Evolutionary conservation across 2,113 vertebrate species (phyloP).

Genomic region (Sturnus vulgaris): DNA sequence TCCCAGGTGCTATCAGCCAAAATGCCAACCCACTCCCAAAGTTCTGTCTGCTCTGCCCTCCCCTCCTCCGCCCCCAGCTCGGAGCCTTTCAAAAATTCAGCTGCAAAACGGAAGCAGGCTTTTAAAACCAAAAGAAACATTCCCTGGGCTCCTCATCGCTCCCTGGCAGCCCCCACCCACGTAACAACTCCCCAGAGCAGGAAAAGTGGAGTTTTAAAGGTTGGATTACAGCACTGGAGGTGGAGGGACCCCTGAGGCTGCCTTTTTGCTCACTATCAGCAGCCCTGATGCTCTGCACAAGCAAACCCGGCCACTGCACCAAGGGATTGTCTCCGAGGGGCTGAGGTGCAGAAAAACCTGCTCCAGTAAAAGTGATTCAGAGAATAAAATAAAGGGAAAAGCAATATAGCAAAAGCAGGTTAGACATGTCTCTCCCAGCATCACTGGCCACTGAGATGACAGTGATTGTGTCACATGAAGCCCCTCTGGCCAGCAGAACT

Average conservation of each 20-base stretch:
- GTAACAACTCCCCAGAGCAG: neutral
- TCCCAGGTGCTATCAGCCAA: neutral
- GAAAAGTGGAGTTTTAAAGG: neutral
- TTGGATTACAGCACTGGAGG: neutral
- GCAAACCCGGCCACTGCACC: accelerated
- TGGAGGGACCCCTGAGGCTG: neutral
- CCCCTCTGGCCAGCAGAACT: neutral
- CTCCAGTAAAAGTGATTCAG: neutral
- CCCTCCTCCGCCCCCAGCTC: neutral
- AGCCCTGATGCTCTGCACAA: neutral
- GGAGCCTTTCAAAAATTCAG: neutral
- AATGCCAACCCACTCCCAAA: neutral
- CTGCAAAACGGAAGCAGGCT: neutral
- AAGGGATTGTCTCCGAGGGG: neutral
- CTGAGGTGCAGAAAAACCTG: neutral
- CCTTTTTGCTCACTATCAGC: neutral
- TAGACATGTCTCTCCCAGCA: neutral
- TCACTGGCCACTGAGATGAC: neutral
- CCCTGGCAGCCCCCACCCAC: neutral
- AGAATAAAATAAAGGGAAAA: neutral
- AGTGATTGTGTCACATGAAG: accelerated
- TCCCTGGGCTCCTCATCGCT: neutral
- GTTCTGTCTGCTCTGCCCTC: neutral
- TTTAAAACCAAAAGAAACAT: neutral
- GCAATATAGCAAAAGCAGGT: neutral